Base-by-base conservation (phyloP, 1,140 invertebrate genomes). In the Micrasema longulum region DNA sequence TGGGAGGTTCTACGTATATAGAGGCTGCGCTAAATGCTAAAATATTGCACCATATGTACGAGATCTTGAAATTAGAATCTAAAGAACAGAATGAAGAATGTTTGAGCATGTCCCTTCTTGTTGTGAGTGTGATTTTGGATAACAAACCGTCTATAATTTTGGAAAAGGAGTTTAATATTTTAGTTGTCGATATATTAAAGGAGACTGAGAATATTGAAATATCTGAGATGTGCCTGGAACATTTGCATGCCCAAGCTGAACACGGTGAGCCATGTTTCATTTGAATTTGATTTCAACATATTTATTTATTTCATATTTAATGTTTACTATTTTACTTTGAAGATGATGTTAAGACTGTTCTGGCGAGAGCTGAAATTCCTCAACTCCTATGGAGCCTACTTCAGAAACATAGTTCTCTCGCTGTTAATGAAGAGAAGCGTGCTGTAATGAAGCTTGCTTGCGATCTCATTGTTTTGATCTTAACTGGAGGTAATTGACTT, bases 391-490 rank as follows among this genome's bases (percentile, higher is more conserved):
- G 93, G 77, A 84, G 88, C 71, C 85, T 95, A 6, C 82, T 96
- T 22, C 91, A 94, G 77, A 89, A 92, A 77, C 88, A 93, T 78
- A 84, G 89, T 76, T 80, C 85, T 1, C 77, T 87, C 48, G 83
- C 85, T n/a, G 84, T 86, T 55, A 88, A 88, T 63, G 89, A 89
- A 74, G 93, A 95, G 71, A 90, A 90, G 23, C 86, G 91, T 71
- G 88, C 89, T 5, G 83, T 93, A 1, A 86, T 94, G 79, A 95
- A 95, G 82, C 88, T 93, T 77, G 92, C 94, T 48, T 95, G 93
- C 79, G 93, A 96, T 82, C 85, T 96, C 0, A 89, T 96, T 60
- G 90, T 95, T 18, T 86, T 95, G 31, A 90, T 96, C 45, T 82
- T 95, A 22, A 95, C 93, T 66, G 94, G 93, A 84, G 94, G 93